Conservation (phyloP, 2,888 invertebrate species). For the Netelia virgata region DNA sequence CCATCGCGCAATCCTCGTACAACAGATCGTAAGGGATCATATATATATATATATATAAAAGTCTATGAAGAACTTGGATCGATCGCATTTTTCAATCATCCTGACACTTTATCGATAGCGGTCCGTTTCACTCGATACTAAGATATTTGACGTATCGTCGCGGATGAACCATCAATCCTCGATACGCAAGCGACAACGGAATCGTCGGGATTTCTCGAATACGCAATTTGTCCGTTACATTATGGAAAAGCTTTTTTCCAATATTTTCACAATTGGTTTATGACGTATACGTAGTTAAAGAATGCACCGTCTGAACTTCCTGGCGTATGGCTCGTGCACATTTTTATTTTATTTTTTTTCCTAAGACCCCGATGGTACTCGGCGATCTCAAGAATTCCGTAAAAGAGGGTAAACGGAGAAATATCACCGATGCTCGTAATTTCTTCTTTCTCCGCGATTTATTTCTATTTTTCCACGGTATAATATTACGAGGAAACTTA, state of each 20-base stretch:
- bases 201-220: constrained; percentile 63
- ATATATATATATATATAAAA: constrained; percentile 35
- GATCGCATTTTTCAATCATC: constrained; percentile 67
- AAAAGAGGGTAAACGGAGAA: constrained; percentile 7
- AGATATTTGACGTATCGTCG: constrained; percentile 63
- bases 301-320: constrained; percentile 60
- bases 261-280: constrained; percentile 41
- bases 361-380: no score
- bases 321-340: constrained; percentile 21
- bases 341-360: constrained; percentile 6
- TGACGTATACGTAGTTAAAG: constrained; percentile 7
- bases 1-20: constrained; percentile 15
- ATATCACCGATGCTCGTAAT: constrained; percentile 10
- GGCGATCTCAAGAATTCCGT: constrained; percentile 21
- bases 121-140: constrained; percentile 33
- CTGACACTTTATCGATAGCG: constrained; percentile 66
- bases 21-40: not conserved
- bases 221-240: constrained; percentile 58
- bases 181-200: constrained; percentile 14
- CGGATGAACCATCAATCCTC: constrained; percentile 61
- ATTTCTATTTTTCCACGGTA: constrained; percentile 4
- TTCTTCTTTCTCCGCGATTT: constrained; percentile 27
- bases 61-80: constrained; percentile 52
- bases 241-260: constrained; percentile 58
- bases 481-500: constrained; percentile 25